Evolutionary conservation across 2,113 vertebrate genomes (phyloP).

Genomic region (Alaudala cheleensis): DNA sequence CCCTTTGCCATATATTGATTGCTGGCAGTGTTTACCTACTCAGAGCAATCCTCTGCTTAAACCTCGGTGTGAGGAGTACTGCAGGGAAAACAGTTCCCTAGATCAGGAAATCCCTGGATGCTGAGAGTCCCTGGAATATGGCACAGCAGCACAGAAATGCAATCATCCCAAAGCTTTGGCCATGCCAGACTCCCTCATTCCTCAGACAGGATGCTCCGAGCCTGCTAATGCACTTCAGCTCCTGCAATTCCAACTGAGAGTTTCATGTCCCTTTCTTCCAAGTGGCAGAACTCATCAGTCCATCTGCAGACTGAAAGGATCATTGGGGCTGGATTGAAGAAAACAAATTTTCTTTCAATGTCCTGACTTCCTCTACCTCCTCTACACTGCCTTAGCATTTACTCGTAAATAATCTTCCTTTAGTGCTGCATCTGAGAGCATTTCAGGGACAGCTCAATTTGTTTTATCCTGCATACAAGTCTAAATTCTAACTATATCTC

Average conservation of each 20-base stretch:
- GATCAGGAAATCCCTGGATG: neutral
- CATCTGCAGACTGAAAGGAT: neutral
- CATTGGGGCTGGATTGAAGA: neutral
- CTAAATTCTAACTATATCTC: neutral
- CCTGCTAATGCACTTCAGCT: neutral
- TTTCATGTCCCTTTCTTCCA: neutral
- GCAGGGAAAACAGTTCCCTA: neutral
- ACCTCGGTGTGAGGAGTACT: neutral
- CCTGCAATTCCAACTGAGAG: neutral
- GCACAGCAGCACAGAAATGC: neutral
- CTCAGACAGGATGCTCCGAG: neutral
- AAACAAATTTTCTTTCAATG: neutral
- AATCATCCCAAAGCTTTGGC: neutral
- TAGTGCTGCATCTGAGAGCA: neutral
- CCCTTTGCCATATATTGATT: constrained; percentile 8
- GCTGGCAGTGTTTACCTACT: neutral
- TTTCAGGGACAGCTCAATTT: neutral
- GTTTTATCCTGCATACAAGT: neutral
- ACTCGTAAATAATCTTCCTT: neutral
- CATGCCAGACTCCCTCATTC: neutral
- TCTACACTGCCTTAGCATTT: neutral
- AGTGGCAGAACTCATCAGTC: neutral
- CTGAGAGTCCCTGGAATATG: neutral
- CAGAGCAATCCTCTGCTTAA: neutral
- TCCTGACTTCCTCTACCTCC: neutral